A percentile compares a stretch with the other conserved stretches of the same genome.
These are phyloP conservation scores for Fregata magnificens DNA, from an alignment of 2,113 vertebrate genomes.

Conservation along the genomic window DNA sequence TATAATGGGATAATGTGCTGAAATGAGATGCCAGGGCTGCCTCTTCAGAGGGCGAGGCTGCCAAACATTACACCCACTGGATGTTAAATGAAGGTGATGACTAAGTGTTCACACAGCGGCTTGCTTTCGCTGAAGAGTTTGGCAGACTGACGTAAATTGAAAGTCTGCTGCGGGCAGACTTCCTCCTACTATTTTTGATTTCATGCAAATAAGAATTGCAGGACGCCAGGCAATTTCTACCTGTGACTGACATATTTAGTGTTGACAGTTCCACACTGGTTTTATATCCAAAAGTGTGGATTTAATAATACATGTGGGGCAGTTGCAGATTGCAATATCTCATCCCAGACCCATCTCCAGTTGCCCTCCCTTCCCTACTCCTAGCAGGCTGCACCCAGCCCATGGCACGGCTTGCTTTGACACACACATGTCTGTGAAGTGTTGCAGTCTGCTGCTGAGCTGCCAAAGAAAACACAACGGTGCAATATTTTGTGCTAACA, in stretches of 20 bases:
- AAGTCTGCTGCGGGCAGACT: slow-evolving; percentile 67
- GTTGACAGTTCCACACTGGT: slow-evolving; percentile 48
- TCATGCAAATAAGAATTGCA: slow-evolving; percentile 63
- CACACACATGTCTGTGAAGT: background rate
- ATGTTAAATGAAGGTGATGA: slow-evolving; percentile 63
- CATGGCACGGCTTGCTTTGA: background rate
- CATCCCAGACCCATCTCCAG: background rate
- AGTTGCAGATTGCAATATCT: background rate
- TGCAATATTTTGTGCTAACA: slow-evolving; percentile 41
- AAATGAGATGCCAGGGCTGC: slow-evolving; percentile 43
- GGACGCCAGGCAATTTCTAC: slow-evolving; percentile 34
- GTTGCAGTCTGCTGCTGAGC: background rate
- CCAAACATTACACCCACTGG: slow-evolving; percentile 64
- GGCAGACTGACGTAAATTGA: slow-evolving; percentile 67
- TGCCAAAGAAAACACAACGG: background rate
- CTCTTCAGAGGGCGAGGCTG: slow-evolving; percentile 42
- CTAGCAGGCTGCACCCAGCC: background rate
- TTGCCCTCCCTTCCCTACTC: background rate
- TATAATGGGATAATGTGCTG: slow-evolving; percentile 42
- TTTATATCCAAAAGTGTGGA: background rate
- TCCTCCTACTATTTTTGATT: slow-evolving; percentile 66
- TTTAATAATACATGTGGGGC: background rate
- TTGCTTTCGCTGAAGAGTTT: slow-evolving; percentile 50
- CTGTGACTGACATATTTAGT: slow-evolving; percentile 64
- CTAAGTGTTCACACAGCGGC: slow-evolving; percentile 52